phyloP scores from a whole-genome alignment of 2,113 vertebrate genomes.

The Trichechus manatus region DNA sequence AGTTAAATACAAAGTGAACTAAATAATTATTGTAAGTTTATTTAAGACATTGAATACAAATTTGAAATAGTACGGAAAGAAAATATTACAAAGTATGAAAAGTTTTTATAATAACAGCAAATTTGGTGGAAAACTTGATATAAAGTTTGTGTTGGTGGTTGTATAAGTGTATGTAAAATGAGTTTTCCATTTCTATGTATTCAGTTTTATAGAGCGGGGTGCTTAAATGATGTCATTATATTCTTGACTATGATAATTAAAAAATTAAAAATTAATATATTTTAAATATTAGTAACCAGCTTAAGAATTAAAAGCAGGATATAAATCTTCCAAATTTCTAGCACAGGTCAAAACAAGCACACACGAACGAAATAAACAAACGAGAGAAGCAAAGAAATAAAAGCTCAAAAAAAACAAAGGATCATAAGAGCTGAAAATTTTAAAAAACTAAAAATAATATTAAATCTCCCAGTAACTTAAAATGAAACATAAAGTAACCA shows the following conservation, averaged over 20 bases:
- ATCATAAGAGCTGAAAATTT: background rate
- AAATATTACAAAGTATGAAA: background rate
- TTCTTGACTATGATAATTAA: background rate
- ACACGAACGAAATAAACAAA: background rate
- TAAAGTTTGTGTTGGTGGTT: background rate
- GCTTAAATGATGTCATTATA: background rate
- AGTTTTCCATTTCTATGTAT: background rate
- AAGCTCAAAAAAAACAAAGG: background rate
- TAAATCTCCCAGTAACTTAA: background rate
- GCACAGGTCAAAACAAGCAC: background rate
- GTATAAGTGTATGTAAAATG: background rate
- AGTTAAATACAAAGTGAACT: background rate
- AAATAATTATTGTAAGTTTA: background rate
- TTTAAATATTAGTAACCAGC: background rate
- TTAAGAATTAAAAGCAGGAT: background rate
- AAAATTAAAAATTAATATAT: conserved; percentile 24
- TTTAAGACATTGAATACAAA: conserved; percentile 10
- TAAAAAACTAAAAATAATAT: conserved; percentile 24
- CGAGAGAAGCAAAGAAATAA: background rate
- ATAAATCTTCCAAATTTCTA: background rate
- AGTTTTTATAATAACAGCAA: conserved; percentile 42
- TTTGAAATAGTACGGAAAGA: background rate
- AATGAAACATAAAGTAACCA: background rate
- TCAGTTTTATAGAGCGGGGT: background rate
- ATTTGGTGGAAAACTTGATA: background rate